Conservation (phyloP, 64 coral and sea anemone species). For the Actinia tenebrosa region DNA sequence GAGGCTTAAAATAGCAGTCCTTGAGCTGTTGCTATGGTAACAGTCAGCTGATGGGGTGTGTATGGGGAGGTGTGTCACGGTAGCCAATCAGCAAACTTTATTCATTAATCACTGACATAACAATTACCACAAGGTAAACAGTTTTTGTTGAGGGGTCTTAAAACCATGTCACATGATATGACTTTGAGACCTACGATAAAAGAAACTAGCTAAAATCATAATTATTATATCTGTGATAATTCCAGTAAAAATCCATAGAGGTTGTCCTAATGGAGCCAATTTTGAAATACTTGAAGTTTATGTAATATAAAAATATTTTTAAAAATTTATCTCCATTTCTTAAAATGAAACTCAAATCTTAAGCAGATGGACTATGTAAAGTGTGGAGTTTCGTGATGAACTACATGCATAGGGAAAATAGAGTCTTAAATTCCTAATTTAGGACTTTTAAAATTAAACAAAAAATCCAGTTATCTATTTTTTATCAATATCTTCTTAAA, state of each 20-base stretch:
- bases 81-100: neutral
- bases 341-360: neutral
- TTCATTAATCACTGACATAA: neutral
- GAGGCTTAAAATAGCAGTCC: neutral
- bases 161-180: neutral
- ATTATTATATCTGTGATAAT: neutral
- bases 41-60: constrained; percentile 22
- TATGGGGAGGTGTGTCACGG: neutral
- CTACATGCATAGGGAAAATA: too few relatives aligned
- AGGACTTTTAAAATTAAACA: too few relatives aligned
- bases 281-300: neutral
- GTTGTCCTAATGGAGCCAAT: neutral
- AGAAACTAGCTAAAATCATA: neutral
- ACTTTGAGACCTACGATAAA: neutral
- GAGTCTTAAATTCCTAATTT: too few relatives aligned
- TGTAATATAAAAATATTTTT: neutral
- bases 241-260: neutral
- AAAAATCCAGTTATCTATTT: too few relatives aligned
- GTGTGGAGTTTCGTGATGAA: neutral
- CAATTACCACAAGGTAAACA: neutral
- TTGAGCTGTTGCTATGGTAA: neutral
- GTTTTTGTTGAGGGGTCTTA: neutral
- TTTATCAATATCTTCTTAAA: neutral
- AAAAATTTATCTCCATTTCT: too few relatives aligned
- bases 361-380: neutral